phyloP scores from a whole-genome alignment of 1,140 invertebrate genomes.

The Helicoverpa armigera region DNA sequence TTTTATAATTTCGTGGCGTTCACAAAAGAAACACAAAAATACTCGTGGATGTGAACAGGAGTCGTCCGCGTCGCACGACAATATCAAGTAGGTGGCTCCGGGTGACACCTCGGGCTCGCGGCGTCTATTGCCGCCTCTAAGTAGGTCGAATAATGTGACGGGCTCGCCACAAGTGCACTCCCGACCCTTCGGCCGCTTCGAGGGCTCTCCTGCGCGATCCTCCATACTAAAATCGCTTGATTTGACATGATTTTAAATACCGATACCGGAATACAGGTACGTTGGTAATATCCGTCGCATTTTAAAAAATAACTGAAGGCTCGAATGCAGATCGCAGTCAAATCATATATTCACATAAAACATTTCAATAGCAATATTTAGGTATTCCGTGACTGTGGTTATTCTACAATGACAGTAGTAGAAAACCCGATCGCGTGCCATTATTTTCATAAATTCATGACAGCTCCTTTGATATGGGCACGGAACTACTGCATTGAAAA shows the following conservation, averaged over 20 bases:
- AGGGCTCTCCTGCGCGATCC: slow-evolving; percentile 72
- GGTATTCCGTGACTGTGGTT: slow-evolving; percentile 16
- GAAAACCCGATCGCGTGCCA: slow-evolving; percentile 27
- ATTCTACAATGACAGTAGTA: slow-evolving; percentile 10
- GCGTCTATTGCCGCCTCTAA: slow-evolving; percentile 71
- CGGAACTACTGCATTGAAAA: slow-evolving; percentile 23
- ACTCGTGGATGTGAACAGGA: slow-evolving; percentile 39
- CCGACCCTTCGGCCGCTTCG: slow-evolving; percentile 65
- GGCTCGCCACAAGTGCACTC: slow-evolving; percentile 74
- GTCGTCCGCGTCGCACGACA: slow-evolving; percentile 51
- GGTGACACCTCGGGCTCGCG: slow-evolving; percentile 67
- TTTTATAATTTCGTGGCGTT: slow-evolving; percentile 31
- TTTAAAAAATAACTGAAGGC: neutral
- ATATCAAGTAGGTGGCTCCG: slow-evolving; percentile 70
- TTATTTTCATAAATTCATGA: slow-evolving; percentile 30
- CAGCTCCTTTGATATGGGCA: slow-evolving; percentile 13
- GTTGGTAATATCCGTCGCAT: neutral
- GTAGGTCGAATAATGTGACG: slow-evolving; percentile 85
- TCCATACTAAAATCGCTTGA: slow-evolving; percentile 83
- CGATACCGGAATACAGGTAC: slow-evolving; percentile 70
- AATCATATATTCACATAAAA: slow-evolving; percentile 2
- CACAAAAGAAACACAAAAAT: slow-evolving; percentile 45
- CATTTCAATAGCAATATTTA: neutral
- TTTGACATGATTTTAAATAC: slow-evolving; percentile 85
- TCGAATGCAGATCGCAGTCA: neutral